Base-by-base conservation (phyloP, 2,113 vertebrate genomes). In the Tragelaphus strepsiceros region DNA sequence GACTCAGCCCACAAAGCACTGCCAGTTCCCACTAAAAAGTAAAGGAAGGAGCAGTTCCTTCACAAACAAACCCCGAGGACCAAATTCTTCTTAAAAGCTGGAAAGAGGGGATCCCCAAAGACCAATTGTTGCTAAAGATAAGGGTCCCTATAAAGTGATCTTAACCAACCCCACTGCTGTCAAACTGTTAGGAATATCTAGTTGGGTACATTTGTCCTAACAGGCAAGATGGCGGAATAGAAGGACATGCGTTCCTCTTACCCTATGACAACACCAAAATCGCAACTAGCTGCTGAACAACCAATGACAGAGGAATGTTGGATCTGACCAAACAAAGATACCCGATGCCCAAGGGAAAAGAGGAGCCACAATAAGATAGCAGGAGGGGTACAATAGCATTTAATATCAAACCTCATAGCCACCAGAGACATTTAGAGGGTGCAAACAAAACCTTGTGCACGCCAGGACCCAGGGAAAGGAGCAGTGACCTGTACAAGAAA, bases 381-480 rank as follows among this genome's bases (percentile, higher is more conserved):
- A 74, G 67, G 5, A 22, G 10, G n/a, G 35, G n/a, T 71, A 2
- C 67, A 74, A 74, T 39, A 39, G 10, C 1, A 0, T 22, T 74
- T 74, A 74, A 39, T 74, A 24, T 39, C 67, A 74, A 74, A 39
- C 19, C 10, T 74, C 19, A 39, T 39, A 74, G n/a, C 10, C 0
- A 0, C n/a, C 0, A 0, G n/a, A 22, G 11, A 13, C 2, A 74
- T 13, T 22, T 39, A 39, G n/a, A 12, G n/a, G 10, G 19, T 13
- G 35, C 19, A 74, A 24, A 74, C 67, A 39, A 74, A 74, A 74
- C 10, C 19, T 74, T 39, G n/a, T 39, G 19, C n/a, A 74, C 2
- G 22, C 35, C 10, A 22, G n/a, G 67, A 71, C n/a, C n/a, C 67
- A 74, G 67, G 19, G 67, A 39, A 74, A 39, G 10, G 67, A 39